Evolutionary conservation across 2,888 invertebrate genomes (phyloP).

Genomic region (Daptonema setosum): DNA sequence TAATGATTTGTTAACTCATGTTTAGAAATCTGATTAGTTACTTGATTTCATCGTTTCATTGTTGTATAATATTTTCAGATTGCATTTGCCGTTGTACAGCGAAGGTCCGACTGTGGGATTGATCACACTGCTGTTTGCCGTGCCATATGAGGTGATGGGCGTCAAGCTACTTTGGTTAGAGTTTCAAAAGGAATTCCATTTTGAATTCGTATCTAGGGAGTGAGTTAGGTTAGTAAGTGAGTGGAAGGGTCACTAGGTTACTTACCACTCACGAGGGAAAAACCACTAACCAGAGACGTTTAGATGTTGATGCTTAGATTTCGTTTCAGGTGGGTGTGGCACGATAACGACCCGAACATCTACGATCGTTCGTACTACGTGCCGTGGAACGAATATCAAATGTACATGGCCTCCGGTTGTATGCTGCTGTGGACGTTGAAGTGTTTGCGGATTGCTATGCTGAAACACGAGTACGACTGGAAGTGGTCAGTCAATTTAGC

Average conservation of each 20-base stretch:
- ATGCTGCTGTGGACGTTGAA: constrained; percentile 44
- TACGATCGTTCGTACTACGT: constrained; percentile 52
- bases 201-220: too few species aligned
- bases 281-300: too few species aligned
- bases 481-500: constrained; percentile 40
- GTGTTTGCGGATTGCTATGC: constrained; percentile 36
- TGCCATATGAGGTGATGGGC: constrained; percentile 52
- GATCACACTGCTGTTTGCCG: constrained; percentile 39
- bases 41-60: too few species aligned
- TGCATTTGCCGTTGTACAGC: neutral
- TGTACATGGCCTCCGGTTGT: constrained; percentile 48
- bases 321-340: constrained; percentile 47
- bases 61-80: too few species aligned
- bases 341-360: constrained; percentile 36
- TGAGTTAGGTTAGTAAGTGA: too few species aligned
- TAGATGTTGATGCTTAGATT: too few species aligned
- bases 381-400: constrained; percentile 58
- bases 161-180: constrained; percentile 45
- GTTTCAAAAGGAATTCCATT: too few species aligned
- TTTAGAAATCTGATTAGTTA: too few species aligned
- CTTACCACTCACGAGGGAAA: too few species aligned
- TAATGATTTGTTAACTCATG: too few species aligned
- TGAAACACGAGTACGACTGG: constrained; percentile 31
- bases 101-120: neutral
- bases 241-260: too few species aligned